These are phyloP conservation scores for Squalus acanthias DNA, from an alignment of 2,797 vertebrate genomes.

Conservation along the genomic window DNA sequence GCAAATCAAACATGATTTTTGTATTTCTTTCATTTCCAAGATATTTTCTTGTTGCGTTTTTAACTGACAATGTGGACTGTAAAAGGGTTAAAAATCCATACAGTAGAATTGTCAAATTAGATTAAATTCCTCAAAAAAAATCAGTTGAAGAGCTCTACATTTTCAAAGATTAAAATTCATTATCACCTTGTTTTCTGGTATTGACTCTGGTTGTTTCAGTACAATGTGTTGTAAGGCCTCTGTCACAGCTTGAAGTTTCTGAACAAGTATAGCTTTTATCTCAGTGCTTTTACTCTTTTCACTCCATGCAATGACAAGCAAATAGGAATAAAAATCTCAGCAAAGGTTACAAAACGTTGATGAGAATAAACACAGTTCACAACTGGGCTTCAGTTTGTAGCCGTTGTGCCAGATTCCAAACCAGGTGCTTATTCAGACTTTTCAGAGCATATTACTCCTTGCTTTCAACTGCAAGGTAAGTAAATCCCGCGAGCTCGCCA, in stretches of 20 bases:
- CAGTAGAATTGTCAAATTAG: neutral
- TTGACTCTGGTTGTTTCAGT: constrained; percentile 1
- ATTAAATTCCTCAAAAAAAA: neutral
- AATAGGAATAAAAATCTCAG: neutral
- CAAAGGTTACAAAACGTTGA: neutral
- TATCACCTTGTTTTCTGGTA: neutral
- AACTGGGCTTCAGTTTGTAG: neutral
- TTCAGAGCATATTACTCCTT: neutral
- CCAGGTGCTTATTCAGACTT: neutral
- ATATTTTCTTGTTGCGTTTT: neutral
- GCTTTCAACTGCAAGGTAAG: neutral
- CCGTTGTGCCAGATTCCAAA: neutral
- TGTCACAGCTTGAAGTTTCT: neutral
- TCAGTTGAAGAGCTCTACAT: neutral
- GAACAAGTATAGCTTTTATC: neutral
- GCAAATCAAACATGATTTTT: constrained; percentile 79
- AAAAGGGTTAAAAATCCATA: constrained; percentile 19
- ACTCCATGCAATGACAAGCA: neutral
- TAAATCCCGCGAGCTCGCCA: neutral
- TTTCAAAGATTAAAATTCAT: constrained; percentile 28
- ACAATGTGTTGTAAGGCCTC: neutral
- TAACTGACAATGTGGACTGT: neutral
- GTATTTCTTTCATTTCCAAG: constrained; percentile 11
- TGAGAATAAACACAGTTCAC: neutral
- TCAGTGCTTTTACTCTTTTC: neutral